Evolutionary conservation across 2,797 vertebrate species (phyloP).

Genomic region (Danionella dracula): DNA sequence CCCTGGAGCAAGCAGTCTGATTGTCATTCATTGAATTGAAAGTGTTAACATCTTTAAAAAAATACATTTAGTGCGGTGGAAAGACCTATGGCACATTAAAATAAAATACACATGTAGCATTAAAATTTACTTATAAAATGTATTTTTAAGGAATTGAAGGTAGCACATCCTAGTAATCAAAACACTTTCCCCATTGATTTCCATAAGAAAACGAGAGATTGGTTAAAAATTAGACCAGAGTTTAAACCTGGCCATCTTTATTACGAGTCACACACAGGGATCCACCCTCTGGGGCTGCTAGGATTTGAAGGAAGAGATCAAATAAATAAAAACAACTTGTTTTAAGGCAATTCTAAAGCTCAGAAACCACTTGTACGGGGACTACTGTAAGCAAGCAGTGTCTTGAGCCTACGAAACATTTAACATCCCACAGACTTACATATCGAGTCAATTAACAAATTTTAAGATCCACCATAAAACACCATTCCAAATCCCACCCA

Average conservation of each 20-base stretch:
- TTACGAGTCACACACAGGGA: conserved; percentile 68
- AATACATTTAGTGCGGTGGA: too few species aligned
- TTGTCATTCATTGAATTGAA: too few species aligned
- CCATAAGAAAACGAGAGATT: conserved; percentile 22
- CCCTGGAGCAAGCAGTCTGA: too few species aligned
- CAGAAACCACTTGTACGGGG: conserved; percentile 59
- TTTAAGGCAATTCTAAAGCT: conserved; percentile 77
- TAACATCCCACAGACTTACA: conserved; percentile 7
- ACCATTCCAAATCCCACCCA: not conserved
- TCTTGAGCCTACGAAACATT: conserved; percentile 40
- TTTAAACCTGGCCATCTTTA: conserved; percentile 74
- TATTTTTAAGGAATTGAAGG: too few species aligned
- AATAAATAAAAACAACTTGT: conserved; percentile 72
- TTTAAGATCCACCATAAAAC: not conserved
- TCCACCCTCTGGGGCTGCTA: conserved; percentile 57
- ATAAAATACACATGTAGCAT: too few species aligned
- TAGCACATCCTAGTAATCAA: too few species aligned
- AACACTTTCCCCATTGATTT: too few species aligned
- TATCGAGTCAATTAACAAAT: not conserved
- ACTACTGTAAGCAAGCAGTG: conserved; percentile 58
- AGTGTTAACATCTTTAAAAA: too few species aligned
- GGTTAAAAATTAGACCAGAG: conserved; percentile 68
- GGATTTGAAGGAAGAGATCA: conserved; percentile 63
- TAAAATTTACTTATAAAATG: too few species aligned
- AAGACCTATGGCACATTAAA: too few species aligned